Evolutionary conservation across 2,888 invertebrate species (phyloP).

Genomic region (Dryobota labecula): DNA sequence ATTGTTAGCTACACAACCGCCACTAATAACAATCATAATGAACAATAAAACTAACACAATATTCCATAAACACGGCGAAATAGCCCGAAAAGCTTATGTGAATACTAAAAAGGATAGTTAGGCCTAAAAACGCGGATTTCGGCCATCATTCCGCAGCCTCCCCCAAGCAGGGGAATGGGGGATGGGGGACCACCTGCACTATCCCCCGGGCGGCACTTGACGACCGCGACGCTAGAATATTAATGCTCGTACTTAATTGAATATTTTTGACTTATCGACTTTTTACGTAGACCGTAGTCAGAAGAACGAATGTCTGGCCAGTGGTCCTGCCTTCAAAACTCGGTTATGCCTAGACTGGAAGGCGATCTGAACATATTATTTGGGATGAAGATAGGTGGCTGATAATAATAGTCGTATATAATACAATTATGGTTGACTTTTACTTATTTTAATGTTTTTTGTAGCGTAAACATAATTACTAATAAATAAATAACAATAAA

Average conservation of each 20-base stretch:
- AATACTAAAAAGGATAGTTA: constrained; percentile 86
- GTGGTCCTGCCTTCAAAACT: not conserved
- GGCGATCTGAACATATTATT: not conserved
- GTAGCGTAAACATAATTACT: not conserved
- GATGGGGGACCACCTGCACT: constrained; percentile 74
- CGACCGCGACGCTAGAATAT: constrained; percentile 88
- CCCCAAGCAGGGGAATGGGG: constrained; percentile 61
- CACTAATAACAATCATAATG: constrained; percentile 12
- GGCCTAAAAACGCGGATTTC: constrained; percentile 89
- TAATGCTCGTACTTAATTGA: constrained; percentile 87
- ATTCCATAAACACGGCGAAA: constrained; percentile 69
- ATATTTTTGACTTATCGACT: constrained; percentile 84
- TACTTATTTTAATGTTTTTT: not conserved
- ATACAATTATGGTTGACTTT: not conserved
- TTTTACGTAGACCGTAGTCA: constrained; percentile 48
- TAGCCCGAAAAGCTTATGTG: constrained; percentile 79
- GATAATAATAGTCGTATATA: not conserved
- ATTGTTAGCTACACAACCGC: not conserved
- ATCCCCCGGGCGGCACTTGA: constrained; percentile 84
- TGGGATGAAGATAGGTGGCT: not conserved
- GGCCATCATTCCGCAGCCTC: constrained; percentile 76
- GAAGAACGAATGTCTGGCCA: not conserved
- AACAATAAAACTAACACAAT: constrained; percentile 17
- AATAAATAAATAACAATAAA: too few species aligned
- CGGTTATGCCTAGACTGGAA: not conserved